phyloP scores from a whole-genome alignment of 2,797 vertebrate genomes.

The Otolemur crassicaudatus region DNA sequence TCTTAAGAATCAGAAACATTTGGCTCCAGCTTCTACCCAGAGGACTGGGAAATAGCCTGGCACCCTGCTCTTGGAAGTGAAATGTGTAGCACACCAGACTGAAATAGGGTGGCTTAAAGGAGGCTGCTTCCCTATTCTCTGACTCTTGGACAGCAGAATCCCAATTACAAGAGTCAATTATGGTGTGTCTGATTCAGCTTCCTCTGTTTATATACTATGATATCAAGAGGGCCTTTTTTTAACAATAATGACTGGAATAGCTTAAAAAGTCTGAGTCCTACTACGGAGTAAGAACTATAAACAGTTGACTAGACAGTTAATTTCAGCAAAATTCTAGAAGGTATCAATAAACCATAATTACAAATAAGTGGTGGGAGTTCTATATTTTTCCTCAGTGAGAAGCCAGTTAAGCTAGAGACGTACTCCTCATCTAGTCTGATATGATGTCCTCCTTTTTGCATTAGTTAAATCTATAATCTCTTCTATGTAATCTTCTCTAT shows the following conservation, averaged over 20 bases:
- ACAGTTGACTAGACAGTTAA: neutral
- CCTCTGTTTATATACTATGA: neutral
- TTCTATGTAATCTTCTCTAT: neutral
- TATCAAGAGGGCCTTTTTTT: neutral
- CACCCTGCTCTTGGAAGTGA: neutral
- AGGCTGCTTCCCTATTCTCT: neutral
- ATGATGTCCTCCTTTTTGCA: slow-evolving; percentile 6
- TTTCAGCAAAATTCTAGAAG: slow-evolving; percentile 50
- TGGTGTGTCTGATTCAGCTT: neutral
- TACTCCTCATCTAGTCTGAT: neutral
- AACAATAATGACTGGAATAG: neutral
- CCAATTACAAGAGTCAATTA: neutral
- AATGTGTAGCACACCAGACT: neutral
- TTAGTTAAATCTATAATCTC: slow-evolving; percentile 28
- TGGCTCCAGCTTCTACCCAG: neutral
- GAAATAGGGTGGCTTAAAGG: neutral
- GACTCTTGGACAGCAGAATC: neutral
- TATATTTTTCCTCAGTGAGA: neutral
- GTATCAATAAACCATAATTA: neutral
- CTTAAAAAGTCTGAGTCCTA: neutral
- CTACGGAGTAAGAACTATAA: neutral
- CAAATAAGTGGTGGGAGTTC: neutral
- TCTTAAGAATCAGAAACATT: neutral
- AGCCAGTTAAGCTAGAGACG: neutral
- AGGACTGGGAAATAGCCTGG: neutral